Evolutionary conservation across 1,140 invertebrate genomes (phyloP).

Genomic region (Halictus rubicundus): DNA sequence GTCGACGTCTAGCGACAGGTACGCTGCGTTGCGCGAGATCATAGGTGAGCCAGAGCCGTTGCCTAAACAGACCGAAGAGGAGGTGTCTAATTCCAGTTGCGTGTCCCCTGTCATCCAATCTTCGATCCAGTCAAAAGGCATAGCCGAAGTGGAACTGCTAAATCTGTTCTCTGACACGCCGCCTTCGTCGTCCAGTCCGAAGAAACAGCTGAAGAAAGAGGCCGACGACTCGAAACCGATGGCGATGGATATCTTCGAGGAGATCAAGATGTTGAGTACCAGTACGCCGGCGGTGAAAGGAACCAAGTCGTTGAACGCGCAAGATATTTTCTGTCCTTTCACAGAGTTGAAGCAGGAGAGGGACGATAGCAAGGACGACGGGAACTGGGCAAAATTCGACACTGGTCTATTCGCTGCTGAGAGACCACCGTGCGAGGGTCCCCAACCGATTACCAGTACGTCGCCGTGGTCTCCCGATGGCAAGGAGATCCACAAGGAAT

Average conservation of each 20-base stretch:
- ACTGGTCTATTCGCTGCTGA: constrained; percentile 69
- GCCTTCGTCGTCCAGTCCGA: constrained; percentile 55
- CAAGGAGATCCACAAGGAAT: constrained; percentile 82
- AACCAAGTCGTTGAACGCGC: constrained; percentile 51
- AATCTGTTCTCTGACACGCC: constrained; percentile 74
- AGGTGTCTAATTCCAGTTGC: constrained; percentile 8
- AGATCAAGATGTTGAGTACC: constrained; percentile 76
- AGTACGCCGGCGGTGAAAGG: constrained; percentile 45
- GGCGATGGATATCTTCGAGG: constrained; percentile 76
- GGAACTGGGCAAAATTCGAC: constrained; percentile 81
- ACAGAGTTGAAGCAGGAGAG: constrained; percentile 64
- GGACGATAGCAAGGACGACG: constrained; percentile 70
- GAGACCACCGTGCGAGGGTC: constrained; percentile 75
- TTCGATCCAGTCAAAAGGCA: constrained; percentile 33
- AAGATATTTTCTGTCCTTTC: constrained; percentile 74
- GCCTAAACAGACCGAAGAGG: constrained; percentile 56
- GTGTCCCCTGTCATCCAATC: constrained; percentile 51
- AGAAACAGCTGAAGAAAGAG: constrained; percentile 64
- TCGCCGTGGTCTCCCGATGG: constrained; percentile 90
- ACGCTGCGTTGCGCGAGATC: constrained; percentile 76
- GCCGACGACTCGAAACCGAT: constrained; percentile 63
- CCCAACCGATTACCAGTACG: constrained; percentile 81
- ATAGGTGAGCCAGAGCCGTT: constrained; percentile 70
- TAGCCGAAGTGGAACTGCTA: constrained; percentile 72
- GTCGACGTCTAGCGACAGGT: constrained; percentile 73